Evolutionary conservation across 2,888 invertebrate species (phyloP), one percentile per base, ranked within the genome.

Genomic region (Prosapia bicincta): DNA sequence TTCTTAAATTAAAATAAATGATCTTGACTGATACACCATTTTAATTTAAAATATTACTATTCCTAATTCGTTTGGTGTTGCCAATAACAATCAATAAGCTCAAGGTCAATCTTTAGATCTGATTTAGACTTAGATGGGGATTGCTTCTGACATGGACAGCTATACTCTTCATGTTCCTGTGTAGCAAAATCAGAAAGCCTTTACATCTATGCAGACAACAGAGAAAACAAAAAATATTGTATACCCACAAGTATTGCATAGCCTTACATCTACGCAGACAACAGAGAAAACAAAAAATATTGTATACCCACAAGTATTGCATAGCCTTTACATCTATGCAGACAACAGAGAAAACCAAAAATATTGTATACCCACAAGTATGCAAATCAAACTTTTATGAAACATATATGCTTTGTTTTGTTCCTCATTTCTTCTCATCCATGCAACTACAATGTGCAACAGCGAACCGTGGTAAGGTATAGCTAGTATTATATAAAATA

Each of bases 31-130:
- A 20, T 20, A 54, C 20, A 13, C 54, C 26, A 26, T 67, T 28
- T 67, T 5, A 67, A 67, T 67, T 67, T 67, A 67, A 67, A 15
- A 67, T 5, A 67, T 67, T 67, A 26, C n/a, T 25, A 67, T 67
- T 67, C n/a, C 26, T 3, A 67, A 67, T 67, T 67, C 26, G n/a
- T 25, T 67, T 67, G 67, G 25, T 15, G 9, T 67, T 67, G 5
- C n/a, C n/a, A n/a, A n/a, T n/a, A n/a, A n/a, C n/a, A n/a, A n/a
- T n/a, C n/a, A n/a, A n/a, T n/a, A n/a, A n/a, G n/a, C 26, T 67
- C 28, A 67, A 2, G 25, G 25, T 25, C 26, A 67, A 67, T 67
- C 26, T 26, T 25, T 25, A 5, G 5, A 67, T 67, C 3, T 15
- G 25, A 26, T n/a, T n/a, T n/a, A n/a, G n/a, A n/a, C 25, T 15